Conservation (phyloP, 1,140 invertebrate genomes). For the Teleopsis dalmanni region DNA sequence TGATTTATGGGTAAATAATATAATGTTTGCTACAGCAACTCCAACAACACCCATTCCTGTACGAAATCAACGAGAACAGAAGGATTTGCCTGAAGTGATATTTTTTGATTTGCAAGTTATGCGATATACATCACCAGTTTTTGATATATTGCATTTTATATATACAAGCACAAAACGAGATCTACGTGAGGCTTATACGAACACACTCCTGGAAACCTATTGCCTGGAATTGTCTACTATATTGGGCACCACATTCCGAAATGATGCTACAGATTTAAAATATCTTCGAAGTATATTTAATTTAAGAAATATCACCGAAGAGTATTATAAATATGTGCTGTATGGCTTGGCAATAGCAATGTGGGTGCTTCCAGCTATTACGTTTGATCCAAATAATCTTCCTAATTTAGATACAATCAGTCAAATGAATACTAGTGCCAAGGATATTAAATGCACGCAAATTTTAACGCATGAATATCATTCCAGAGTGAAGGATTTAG, state of each 20-base stretch:
- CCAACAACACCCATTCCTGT: background rate
- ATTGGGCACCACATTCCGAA: conserved; percentile 21
- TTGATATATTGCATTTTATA: conserved; percentile 45
- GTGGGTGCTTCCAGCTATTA: conserved; percentile 41
- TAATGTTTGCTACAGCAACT: conserved; percentile 31
- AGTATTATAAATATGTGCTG: conserved; percentile 33
- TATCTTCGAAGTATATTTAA: conserved; percentile 24
- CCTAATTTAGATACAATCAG: conserved; percentile 40
- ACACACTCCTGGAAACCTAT: conserved; percentile 29
- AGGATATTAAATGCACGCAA: conserved; percentile 36
- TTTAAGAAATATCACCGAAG: conserved; percentile 27
- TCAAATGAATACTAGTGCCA: conserved; percentile 25
- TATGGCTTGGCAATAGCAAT: conserved; percentile 39
- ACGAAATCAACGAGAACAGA: no score
- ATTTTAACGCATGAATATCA: conserved; percentile 39
- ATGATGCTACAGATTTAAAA: conserved; percentile 17
- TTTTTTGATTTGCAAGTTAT: conserved; percentile 50
- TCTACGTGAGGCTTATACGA: conserved; percentile 30
- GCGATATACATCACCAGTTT: conserved; percentile 47
- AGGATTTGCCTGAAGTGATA: conserved; percentile 31
- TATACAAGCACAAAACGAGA: conserved; percentile 38
- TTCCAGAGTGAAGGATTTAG: conserved; percentile 31
- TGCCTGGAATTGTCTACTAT: conserved; percentile 20
- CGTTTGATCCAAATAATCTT: conserved; percentile 37
- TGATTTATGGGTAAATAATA: conserved; percentile 45